Conservation (phyloP, 2,888 invertebrate genomes). For the Antitype chi region DNA sequence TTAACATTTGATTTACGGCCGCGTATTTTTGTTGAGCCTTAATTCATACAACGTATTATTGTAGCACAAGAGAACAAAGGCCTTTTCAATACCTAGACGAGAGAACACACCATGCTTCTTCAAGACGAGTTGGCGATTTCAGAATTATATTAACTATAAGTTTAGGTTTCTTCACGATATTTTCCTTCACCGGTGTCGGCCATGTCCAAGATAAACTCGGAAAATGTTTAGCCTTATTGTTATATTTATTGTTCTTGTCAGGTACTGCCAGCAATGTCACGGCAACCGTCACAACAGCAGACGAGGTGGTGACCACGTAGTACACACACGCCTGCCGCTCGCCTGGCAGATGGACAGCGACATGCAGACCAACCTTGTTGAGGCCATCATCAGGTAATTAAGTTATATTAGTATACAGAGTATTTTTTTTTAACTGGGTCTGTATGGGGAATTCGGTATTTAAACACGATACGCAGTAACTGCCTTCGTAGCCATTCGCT, state of each 20-base stretch:
- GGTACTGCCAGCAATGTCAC: constrained; percentile 97
- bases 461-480: neutral
- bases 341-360: constrained; percentile 97
- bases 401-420: neutral
- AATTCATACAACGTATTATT: neutral
- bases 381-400: constrained; percentile 94
- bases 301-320: constrained; percentile 97
- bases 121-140: neutral
- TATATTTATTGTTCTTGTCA: constrained; percentile 65
- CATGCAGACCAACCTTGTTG: constrained; percentile 98
- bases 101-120: neutral
- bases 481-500: neutral
- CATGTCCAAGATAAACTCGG: neutral
- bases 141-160: neutral
- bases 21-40: neutral
- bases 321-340: constrained; percentile 96
- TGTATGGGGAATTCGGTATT: neutral
- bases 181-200: neutral
- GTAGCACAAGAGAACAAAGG: neutral
- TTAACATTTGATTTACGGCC: neutral
- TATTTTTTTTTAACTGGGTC: neutral
- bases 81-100: neutral
- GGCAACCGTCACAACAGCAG: constrained; percentile 96
- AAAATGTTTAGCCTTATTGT: neutral
- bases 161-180: neutral